Conservation (phyloP, 2,113 vertebrate genomes). For the Phylloscopus whistleri region DNA sequence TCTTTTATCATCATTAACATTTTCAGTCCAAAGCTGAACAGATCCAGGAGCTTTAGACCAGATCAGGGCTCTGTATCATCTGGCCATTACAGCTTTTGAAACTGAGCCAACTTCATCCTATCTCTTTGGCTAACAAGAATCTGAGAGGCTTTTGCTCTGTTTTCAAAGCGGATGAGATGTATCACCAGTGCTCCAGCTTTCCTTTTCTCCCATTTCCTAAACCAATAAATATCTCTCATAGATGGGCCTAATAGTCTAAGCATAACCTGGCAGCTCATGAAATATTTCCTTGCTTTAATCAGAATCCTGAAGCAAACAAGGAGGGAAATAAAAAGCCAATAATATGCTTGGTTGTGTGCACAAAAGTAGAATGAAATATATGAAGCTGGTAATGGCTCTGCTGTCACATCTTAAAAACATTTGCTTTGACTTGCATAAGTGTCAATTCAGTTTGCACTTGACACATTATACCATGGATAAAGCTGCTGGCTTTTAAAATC, state of each 20-base stretch:
- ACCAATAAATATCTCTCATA: constrained; percentile 57
- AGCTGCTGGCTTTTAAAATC: constrained; percentile 54
- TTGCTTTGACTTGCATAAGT: constrained; percentile 65
- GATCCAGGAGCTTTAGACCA: constrained; percentile 13
- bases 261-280: constrained; percentile 48
- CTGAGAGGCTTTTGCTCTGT: constrained; percentile 7
- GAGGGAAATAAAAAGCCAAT: constrained; percentile 62
- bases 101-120: neutral
- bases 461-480: constrained; percentile 33
- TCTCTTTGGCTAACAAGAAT: neutral
- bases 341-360: constrained; percentile 60
- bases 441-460: constrained; percentile 58
- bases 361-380: constrained; percentile 65
- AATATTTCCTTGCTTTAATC: constrained; percentile 63
- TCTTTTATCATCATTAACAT: neutral
- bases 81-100: constrained; percentile 23
- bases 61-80: constrained; percentile 18
- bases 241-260: constrained; percentile 52
- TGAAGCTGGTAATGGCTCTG: constrained; percentile 63
- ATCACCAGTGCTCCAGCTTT: constrained; percentile 14
- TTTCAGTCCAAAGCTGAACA: constrained; percentile 1
- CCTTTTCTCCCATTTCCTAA: constrained; percentile 46
- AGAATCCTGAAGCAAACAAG: constrained; percentile 60
- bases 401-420: constrained; percentile 66
- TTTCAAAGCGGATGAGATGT: constrained; percentile 27